Base-by-base conservation (phyloP, 2,888 invertebrate genomes). In the Ditula angustiorana region DNA sequence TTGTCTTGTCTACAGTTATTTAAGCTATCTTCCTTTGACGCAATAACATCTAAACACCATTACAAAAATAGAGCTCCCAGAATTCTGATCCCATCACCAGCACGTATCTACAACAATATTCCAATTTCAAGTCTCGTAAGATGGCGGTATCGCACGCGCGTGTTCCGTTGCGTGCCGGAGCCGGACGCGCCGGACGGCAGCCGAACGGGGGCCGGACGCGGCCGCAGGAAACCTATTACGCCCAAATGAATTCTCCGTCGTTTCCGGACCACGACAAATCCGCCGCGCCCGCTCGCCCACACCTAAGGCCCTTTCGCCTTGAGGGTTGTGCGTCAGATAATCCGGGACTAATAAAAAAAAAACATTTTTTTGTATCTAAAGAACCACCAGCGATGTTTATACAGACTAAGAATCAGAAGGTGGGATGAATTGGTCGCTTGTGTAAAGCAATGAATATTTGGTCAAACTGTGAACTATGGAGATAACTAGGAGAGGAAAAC, bases 181-280 rank as follows among this genome's bases (percentile, higher is more conserved):
- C 81, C 83, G 86, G 82, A 80, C 84, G 72, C 69, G 74, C 82
- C 85, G 84, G 77, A 72, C 80, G 73, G 76, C 76, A 74, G 76
- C 78, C 86, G 86, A 86, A 87, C 85, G 83, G 79, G 78, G 78
- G 75, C 87, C 89, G 90, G 88, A 88, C 85, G 85, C 80, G 77
- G 77, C 83, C 81, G 82, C 92, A 87, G 92, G 92, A 92, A 90
- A 89, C 90, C 87, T 92, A 92, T 91, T 92, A 91, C 91, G 91
- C 90, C 90, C 90, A 90, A 92, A 92, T 92, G 90, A 92, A 92
- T 92, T 90, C 87, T 82, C 84, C 82, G 84, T 83, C 86, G 90
- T 90, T 90, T 91, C 92, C 92, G 90, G 88, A 72, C 85, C 82
- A 83, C 86, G 90, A 86, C 86, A 86, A 87, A 88, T 87, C 89